Evolutionary conservation across 2,888 invertebrate genomes (phyloP), one percentile per base, ranked within the genome.

Genomic region (Pandemis heparana): DNA sequence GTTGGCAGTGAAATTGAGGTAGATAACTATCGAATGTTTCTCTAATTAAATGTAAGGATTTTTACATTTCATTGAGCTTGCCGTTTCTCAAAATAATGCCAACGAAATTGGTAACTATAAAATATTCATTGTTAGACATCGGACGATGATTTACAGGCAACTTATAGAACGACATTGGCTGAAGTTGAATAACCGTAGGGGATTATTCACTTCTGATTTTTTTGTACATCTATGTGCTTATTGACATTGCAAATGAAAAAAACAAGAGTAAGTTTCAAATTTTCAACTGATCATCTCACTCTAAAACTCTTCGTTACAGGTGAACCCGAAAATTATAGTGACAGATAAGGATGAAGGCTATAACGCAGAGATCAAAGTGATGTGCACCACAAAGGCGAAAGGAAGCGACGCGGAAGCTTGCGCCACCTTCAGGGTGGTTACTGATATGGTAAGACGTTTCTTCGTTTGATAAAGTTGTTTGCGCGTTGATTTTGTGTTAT

Each of bases 301-400:
- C n/a, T 6, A 69, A 48, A 16, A 12, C 38, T 46, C 46, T 75
- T 74, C 48, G 41, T 43, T 87, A 48, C 86, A 92, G 85, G 87
- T 96, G 0, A 87, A 84, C 65, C 95, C 96, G 18, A 95, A 95
- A 71, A 96, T 97, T 76, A 92, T 95, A 39, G 95, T 97, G 1
- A 95, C 96, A 0, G 97, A 97, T 87, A 94, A 93, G 23, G 97
- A 97, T 82, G 96, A 96, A 77, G 97, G 97, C 0, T 90, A 95
- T 7, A 97, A 97, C 87, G 96, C 97, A 0, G 96, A 96, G 79
- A 93, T 97, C 48, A 90, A 92, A 67, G 95, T 97, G 0, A 91
- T 89, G 60, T 97, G 97, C 85, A 95, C 96, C 4, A 91, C 95
- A 16, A 89, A 88, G 79, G 95, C 95, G 39, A 93, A 94, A 65